Evolutionary conservation across 1,140 invertebrate genomes (phyloP), one percentile per base, ranked within the genome.

Genomic region (Coptotermes formosanus): DNA sequence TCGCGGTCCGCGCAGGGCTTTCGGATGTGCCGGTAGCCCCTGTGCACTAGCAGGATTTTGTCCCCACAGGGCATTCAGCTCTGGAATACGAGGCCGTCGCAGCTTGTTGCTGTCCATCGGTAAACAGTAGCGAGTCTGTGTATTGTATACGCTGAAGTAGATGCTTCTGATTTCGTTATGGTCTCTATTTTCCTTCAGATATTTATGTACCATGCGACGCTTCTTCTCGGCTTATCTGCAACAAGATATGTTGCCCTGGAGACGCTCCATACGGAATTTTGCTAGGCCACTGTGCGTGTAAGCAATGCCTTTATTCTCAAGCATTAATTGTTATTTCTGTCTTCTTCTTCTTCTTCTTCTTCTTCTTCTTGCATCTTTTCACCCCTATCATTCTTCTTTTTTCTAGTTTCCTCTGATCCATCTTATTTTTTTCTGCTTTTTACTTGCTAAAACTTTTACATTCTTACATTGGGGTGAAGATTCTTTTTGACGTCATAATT

Each of bases 401-500:
- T 83, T 38, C 4, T 38, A 38, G 38, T 38, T 43, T 44, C 82
- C 45, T 83, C 82, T 83, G 23, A 38, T 38, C 82, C 45, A 44
- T 83, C 82, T 44, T 48, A n/a, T 45, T 82, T 43, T 43, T 83
- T 45, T 2, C 30, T 19, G 4, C 38, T 3, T 38, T 83, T 83
- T 38, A 83, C 19, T 44, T 43, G 14, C 32, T 9, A 25, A 2
- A 48, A 44, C 82, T 44, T 83, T 43, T 44, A 43, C 82, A 48
- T 83, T 25, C 4, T 23, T 43, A 43, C 38, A 75, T 75, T 75
- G 64, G 64, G 64, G 64, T 75, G 64, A 75, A 75, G 64, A 75
- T 75, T 75, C 64, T 75, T 75, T 64, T 75, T 75, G 64, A 75
- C 64, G 64, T 75, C 64, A 75, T 75, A 75, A 75, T 75, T 75